Evolutionary conservation across 2,888 invertebrate genomes (phyloP), one percentile per base, ranked within the genome.

Genomic region (Norana najaformis): DNA sequence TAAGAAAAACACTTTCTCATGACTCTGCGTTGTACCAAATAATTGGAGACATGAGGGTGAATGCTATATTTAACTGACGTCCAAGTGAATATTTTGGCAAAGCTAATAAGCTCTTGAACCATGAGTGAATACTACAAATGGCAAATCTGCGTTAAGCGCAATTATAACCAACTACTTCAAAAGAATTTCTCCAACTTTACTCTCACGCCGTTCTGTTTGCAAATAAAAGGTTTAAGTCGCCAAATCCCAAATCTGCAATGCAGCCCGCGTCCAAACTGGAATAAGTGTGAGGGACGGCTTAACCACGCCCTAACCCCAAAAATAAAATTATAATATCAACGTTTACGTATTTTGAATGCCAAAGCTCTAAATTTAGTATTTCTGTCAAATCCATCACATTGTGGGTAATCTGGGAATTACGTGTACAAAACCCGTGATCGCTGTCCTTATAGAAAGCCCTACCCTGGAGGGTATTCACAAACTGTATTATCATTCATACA

Each of bases 401-500:
- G n/a, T 69, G 11, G n/a, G n/a, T 69, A 69, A 69, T n/a, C n/a
- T 69, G 69, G 5, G n/a, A 69, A 11, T n/a, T n/a, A 30, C n/a
- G 8, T 69, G 11, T 69, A n/a, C 3, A 8, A n/a, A 69, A 69
- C n/a, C n/a, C 69, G 69, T 30, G 30, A 69, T 69, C 69, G 69
- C 69, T 69, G n/a, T 69, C 69, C 8, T 69, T n/a, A 30, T n/a
- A 1, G n/a, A 53, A 69, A 69, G 6, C 69, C n/a, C 0, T 69
- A n/a, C 69, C 69, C 69, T 69, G 69, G 69, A 69, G 69, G 69
- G n/a, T 69, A 11, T 30, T 69, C 69, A n/a, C 30, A 69, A 30
- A 69, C n/a, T n/a, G n/a, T 69, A 69, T 69, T 69, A 69, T 69
- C 69, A 69, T 69, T 69, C 30, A n/a, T 69, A 69, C 69, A n/a